Conservation (phyloP, 2,113 vertebrate species). For the Panthera tigris region DNA sequence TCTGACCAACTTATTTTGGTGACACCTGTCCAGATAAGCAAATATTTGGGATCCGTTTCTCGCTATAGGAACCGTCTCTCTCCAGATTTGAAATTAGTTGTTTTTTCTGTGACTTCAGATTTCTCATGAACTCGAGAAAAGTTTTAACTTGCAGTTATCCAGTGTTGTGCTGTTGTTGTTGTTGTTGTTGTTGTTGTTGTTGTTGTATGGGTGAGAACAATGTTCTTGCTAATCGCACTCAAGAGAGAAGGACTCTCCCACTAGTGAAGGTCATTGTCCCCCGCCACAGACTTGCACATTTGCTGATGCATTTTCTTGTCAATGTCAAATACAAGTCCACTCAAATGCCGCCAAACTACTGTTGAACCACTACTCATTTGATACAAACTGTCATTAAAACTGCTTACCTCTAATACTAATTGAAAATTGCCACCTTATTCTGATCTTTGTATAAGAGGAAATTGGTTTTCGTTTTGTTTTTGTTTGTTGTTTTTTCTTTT, state of each 20-base stretch:
- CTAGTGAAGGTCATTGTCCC: rapidly evolving
- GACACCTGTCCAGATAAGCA: background rate
- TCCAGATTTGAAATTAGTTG: background rate
- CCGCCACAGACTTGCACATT: rapidly evolving
- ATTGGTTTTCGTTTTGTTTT: background rate
- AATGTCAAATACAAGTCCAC: background rate
- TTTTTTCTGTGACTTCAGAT: background rate
- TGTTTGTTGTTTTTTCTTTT: too few relatives aligned
- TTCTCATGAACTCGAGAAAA: background rate
- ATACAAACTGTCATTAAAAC: background rate
- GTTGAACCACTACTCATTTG: background rate
- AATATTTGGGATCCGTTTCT: rapidly evolving
- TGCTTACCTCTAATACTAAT: background rate
- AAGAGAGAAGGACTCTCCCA: background rate
- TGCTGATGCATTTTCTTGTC: background rate
- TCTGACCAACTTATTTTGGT: background rate
- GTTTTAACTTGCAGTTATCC: background rate
- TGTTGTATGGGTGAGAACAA: background rate
- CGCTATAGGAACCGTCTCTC: background rate
- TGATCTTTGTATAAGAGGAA: background rate
- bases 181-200: too few relatives aligned
- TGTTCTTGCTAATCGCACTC: background rate
- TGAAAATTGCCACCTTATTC: background rate
- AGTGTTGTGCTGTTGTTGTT: too few relatives aligned
- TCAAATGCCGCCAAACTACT: background rate